These are phyloP conservation scores for Xylocopa sonorina DNA, from an alignment of 1,140 invertebrate genomes.

Conservation along the genomic window DNA sequence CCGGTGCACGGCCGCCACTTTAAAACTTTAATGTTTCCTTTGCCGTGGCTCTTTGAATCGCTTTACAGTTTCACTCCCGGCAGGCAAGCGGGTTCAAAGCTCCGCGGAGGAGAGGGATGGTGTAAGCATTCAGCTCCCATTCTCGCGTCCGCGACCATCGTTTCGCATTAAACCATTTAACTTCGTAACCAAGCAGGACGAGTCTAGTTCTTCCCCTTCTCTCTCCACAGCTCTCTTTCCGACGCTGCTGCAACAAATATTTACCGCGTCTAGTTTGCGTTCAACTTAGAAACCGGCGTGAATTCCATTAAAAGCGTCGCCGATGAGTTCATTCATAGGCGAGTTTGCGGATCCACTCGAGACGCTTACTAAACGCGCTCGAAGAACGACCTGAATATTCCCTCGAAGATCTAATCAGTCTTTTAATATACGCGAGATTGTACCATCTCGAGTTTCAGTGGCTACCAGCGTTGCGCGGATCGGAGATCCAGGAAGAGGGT, in stretches of 20 bases:
- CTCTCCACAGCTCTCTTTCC: not conserved
- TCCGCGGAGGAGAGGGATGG: not conserved
- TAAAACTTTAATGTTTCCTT: constrained; percentile 49
- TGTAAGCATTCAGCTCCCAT: constrained; percentile 24
- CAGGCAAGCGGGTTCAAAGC: constrained; percentile 27
- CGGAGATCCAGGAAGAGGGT: too few relatives aligned
- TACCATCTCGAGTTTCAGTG: too few relatives aligned
- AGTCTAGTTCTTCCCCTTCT: not conserved
- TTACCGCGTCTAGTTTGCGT: constrained; percentile 29
- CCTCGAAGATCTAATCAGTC: not conserved
- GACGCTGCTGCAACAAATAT: constrained; percentile 11
- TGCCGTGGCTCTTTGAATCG: constrained; percentile 30
- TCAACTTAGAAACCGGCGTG: constrained; percentile 4
- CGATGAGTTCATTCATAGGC: constrained; percentile 22
- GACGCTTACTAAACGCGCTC: constrained; percentile 16
- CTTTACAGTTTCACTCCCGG: constrained; percentile 39
- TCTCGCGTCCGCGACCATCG: constrained; percentile 30
- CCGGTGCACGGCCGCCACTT: constrained; percentile 11
- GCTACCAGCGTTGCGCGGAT: too few relatives aligned
- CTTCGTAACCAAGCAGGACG: constrained; percentile 5
- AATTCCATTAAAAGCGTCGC: constrained; percentile 32
- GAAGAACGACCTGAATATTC: not conserved
- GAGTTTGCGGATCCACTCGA: constrained; percentile 31
- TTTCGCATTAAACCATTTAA: constrained; percentile 47
- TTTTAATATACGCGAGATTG: not conserved